A percentile compares a stretch with the other conserved stretches of the same genome.
phyloP scores from a whole-genome alignment of 2,113 vertebrate species.

The Carettochelys insculpta region DNA sequence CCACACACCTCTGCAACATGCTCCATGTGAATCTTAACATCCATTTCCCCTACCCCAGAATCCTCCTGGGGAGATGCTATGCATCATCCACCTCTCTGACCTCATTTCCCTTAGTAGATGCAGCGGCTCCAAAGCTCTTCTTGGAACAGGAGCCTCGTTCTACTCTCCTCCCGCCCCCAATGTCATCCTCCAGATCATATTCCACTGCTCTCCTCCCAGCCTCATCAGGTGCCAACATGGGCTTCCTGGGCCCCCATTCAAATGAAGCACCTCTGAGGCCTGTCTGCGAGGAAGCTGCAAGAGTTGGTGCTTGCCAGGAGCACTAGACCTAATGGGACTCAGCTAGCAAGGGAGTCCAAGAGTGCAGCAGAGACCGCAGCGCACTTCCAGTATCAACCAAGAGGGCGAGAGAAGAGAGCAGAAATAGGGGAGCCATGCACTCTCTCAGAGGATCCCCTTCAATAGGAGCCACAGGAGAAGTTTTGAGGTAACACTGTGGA shows the following conservation, averaged over 20 bases:
- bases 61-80: background rate
- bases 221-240: no score
- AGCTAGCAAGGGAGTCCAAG: background rate
- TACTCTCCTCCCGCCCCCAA: no score
- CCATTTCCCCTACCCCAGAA: background rate
- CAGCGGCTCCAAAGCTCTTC: no score
- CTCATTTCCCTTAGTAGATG: no score
- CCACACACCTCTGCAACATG: background rate
- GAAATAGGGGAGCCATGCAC: background rate
- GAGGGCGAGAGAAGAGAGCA: background rate
- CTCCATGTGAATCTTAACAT: background rate
- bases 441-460: background rate
- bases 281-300: background rate
- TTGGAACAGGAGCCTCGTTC: no score
- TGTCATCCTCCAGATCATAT: no score
- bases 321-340: background rate
- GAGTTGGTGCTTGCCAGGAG: background rate
- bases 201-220: no score
- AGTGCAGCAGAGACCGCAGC: background rate
- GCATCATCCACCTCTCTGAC: background rate
- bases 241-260: no score
- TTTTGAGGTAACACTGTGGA: constrained; percentile 6
- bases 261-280: no score
- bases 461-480: constrained; percentile 6
- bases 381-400: background rate